A percentile compares a stretch with the other conserved stretches of the same genome.
Evolutionary conservation across 1,140 invertebrate genomes (phyloP).

Genomic region (Amphibalanus amphitrite): DNA sequence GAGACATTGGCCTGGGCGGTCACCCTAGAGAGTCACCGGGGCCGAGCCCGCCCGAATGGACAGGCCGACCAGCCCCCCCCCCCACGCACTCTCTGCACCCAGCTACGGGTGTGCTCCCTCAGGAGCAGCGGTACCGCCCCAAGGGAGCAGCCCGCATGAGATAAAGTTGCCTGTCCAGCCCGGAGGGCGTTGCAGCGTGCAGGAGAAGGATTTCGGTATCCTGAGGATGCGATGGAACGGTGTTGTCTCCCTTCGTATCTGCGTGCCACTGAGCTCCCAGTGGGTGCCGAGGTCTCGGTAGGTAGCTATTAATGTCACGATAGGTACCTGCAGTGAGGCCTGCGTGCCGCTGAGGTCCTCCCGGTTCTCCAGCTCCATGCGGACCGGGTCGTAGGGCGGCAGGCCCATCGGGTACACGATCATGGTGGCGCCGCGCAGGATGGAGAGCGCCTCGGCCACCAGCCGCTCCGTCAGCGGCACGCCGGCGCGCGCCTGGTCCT

Average conservation of each 20-base stretch:
- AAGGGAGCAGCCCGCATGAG: no score
- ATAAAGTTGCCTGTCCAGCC: no score
- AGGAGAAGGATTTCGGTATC: no score
- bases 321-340: constrained; percentile 59
- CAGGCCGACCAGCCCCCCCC: no score
- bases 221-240: no score
- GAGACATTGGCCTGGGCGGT: no score
- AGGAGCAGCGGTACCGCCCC: no score
- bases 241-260: constrained; percentile 31
- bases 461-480: constrained; percentile 42
- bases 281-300: constrained; percentile 72
- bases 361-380: constrained; percentile 71
- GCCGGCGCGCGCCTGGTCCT: background rate
- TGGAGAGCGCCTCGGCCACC: constrained; percentile 48
- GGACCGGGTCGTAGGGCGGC: constrained; percentile 74
- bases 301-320: constrained; percentile 71
- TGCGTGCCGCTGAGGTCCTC: constrained; percentile 77
- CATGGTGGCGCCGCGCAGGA: constrained; percentile 64
- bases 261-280: constrained; percentile 70
- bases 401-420: constrained; percentile 89
- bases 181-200: no score
- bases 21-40: no score
- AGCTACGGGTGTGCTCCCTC: no score
- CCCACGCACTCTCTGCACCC: no score
- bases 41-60: no score